Percentiles rank a stretch among this genome's conserved stretches.
Conservation (phyloP, 1,140 invertebrate genomes). For the Diuraphis noxia region DNA sequence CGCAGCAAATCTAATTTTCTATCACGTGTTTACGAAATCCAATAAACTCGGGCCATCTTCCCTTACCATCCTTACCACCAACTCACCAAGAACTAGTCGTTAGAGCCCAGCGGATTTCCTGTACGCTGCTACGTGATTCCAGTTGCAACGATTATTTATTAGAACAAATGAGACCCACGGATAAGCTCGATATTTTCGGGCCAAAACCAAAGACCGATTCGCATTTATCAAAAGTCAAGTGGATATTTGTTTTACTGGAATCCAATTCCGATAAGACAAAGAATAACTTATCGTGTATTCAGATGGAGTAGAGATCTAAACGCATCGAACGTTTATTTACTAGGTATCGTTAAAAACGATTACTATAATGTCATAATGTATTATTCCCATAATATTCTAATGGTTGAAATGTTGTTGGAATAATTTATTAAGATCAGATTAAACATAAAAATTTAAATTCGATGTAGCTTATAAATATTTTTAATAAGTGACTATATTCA, state of each 20-base stretch:
- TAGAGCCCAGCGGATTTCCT: constrained; percentile 15
- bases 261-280: background rate
- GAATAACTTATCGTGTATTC: background rate
- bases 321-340: background rate
- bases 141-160: constrained; percentile 45
- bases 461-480: background rate
- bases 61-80: background rate
- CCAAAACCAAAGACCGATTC: background rate
- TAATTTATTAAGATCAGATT: background rate
- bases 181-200: background rate
- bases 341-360: background rate
- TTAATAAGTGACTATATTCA: background rate
- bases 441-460: background rate
- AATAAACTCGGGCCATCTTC: constrained; percentile 29
- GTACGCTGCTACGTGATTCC: constrained; percentile 36
- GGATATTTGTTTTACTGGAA: constrained; percentile 8
- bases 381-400: background rate
- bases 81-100: constrained; percentile 27
- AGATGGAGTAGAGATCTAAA: background rate
- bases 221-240: constrained; percentile 14
- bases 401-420: background rate
- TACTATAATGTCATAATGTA: background rate
- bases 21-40: constrained; percentile 53
- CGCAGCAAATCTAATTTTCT: constrained; percentile 50
- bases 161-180: constrained; percentile 15